Base-by-base conservation (phyloP, 2,888 invertebrate genomes). In the Platyscelio sp. region DNA sequence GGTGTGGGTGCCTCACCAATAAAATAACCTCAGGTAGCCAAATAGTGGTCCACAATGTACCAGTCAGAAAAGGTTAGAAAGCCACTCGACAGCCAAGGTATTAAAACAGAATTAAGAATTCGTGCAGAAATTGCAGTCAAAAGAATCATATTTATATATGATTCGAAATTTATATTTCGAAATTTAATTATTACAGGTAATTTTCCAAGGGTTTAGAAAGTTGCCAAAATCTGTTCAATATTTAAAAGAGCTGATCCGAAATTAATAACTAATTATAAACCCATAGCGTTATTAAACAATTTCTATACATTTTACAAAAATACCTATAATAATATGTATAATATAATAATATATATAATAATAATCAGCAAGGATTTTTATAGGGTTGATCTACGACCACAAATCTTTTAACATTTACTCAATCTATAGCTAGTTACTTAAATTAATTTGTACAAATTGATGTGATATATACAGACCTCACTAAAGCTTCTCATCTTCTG, bases 401-500 rank as follows among this genome's bases (percentile, higher is more conserved):
- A 20, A 67, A 67, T 22, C 22, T 51, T 11, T 15, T 67, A 20
- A 5, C 13, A n/a, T 67, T 49, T 24, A 40, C 51, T 38, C 68
- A 68, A 15, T 38, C 27, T 26, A 54, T 68, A 6, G 6, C 24
- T 22, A 54, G 27, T 24, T 13, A 13, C 11, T 4, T 54, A 7
- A n/a, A 13, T 38, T 15, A 68, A n/a, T 18, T 1, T 26, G n/a
- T 3, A 13, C 68, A 68, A 24, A 68, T 68, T 29, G 49, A 49
- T 49, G 67, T 46, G 9, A 49, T 67, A 49, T 67, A 24, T 20
- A 49, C 49, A 1, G 67, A 68, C n/a, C 38, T 68, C n/a, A n/a
- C 18, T 13, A 68, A 68, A 24, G 68, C 68, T 3, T 68, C 38
- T 54, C 38, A 68, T 27, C 33, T 33, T 5, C 9, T 33, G 33